Percentiles rank a stretch among this genome's conserved stretches.
Conservation (phyloP, 2,888 invertebrate species). For the Zaprionus bogoriensis region DNA sequence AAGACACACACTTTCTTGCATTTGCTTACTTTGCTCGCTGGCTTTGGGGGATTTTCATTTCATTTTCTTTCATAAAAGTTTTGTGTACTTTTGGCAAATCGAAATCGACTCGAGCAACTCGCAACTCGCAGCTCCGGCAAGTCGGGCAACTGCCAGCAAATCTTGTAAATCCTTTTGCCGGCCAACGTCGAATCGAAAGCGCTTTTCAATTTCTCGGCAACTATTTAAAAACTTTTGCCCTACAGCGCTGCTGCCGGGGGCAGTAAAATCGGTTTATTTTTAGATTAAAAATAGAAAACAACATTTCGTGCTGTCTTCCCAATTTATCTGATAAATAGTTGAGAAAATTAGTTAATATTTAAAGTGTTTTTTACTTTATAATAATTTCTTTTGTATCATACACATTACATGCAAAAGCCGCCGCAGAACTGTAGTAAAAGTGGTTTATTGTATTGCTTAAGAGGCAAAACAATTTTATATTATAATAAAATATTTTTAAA, state of each 20-base stretch:
- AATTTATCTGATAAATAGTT: no score
- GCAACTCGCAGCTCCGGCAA: constrained; percentile 1
- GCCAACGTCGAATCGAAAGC: constrained; percentile 51
- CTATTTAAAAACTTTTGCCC: constrained; percentile 60
- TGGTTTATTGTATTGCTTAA: no score
- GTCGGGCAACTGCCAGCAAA: constrained; percentile 35
- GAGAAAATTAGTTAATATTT: no score
- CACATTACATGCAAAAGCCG: no score
- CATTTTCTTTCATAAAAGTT: constrained; percentile 69
- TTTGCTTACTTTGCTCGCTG: constrained; percentile 36
- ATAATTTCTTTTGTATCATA: no score
- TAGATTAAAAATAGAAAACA: no score
- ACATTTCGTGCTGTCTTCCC: no score
- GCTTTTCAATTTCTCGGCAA: constrained; percentile 54
- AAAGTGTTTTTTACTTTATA: no score
- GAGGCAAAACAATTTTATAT: no score
- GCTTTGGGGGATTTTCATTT: constrained; percentile 67
- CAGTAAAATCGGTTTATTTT: not conserved
- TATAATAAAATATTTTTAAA: no score
- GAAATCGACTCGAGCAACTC: constrained; percentile 57
- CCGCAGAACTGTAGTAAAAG: no score
- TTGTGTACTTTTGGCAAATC: constrained; percentile 70
- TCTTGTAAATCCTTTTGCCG: constrained; percentile 58
- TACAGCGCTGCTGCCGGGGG: constrained; percentile 11
- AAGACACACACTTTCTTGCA: constrained; percentile 19